phyloP scores from a whole-genome alignment of 2,797 vertebrate genomes.

The Lepilemur ruficaudatus region DNA sequence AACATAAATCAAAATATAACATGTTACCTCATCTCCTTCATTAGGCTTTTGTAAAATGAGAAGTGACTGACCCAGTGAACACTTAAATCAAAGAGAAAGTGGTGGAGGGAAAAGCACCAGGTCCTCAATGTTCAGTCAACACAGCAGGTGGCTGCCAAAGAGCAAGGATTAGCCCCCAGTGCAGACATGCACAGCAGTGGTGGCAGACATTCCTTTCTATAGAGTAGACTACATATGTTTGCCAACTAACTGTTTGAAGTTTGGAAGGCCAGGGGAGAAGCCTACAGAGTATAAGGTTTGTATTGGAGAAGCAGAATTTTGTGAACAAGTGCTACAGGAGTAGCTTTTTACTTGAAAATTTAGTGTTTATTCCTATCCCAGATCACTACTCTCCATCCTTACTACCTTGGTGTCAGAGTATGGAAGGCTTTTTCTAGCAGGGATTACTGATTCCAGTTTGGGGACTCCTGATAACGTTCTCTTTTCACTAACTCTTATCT shows the following conservation, averaged over 20 bases:
- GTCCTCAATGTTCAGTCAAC: neutral
- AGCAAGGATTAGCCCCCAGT: no score
- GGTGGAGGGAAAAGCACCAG: neutral
- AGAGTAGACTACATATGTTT: neutral
- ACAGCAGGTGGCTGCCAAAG: neutral
- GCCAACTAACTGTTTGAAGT: neutral
- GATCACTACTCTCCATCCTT: neutral
- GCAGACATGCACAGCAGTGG: neutral
- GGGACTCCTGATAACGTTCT: neutral
- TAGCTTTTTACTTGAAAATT: neutral
- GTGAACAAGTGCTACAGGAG: neutral
- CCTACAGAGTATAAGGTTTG: neutral
- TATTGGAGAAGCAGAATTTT: neutral
- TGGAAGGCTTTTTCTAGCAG: neutral
- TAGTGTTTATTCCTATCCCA: neutral
- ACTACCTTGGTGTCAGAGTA: neutral
- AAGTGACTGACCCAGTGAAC: neutral
- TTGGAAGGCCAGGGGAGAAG: neutral
- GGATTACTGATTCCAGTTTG: neutral
- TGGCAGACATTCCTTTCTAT: neutral
- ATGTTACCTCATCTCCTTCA: conserved; percentile 4
- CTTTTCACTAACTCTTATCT: neutral
- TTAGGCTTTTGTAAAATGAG: neutral
- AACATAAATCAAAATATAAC: neutral
- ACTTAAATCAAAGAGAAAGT: neutral